A percentile compares a stretch with the other conserved stretches of the same genome.
Evolutionary conservation across 2,888 invertebrate genomes (phyloP).

Genomic region (Gryllus longicercus): DNA sequence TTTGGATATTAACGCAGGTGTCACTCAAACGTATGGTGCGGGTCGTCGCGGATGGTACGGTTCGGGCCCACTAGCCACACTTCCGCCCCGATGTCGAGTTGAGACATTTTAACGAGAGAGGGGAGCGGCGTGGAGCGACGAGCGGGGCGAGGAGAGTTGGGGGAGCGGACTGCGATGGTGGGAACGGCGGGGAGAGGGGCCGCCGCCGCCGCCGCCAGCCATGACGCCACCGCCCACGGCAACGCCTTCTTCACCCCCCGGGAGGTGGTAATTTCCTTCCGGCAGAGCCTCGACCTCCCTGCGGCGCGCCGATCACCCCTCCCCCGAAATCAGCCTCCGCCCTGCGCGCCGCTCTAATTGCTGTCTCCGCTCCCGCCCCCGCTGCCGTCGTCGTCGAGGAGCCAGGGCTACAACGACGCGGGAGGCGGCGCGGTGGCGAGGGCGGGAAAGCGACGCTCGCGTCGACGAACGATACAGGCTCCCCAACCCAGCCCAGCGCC

Average conservation of each 20-base stretch:
- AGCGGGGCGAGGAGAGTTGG: background rate
- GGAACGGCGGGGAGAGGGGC: background rate
- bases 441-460: background rate
- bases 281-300: background rate
- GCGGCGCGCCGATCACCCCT: constrained; percentile 5
- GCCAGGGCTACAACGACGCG: background rate
- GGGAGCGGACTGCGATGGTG: background rate
- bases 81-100: background rate
- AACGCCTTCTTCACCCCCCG: background rate
- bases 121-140: background rate
- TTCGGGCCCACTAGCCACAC: background rate
- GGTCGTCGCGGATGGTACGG: background rate
- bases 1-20: background rate
- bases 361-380: background rate
- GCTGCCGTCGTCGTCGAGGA: background rate
- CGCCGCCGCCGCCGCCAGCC: too few relatives aligned
- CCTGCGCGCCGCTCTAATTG: background rate
- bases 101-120: background rate
- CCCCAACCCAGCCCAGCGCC: background rate
- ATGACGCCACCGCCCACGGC: too few relatives aligned
- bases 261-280: constrained; percentile 10
- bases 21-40: constrained; percentile 8
- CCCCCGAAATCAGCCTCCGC: background rate
- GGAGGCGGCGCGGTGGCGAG: background rate
- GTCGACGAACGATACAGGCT: background rate